Evolutionary conservation across 37 sponge, comb jelly and placozoan genomes (phyloP), one percentile per base, ranked within the genome.

Genomic region (Haliclona indistincta): DNA sequence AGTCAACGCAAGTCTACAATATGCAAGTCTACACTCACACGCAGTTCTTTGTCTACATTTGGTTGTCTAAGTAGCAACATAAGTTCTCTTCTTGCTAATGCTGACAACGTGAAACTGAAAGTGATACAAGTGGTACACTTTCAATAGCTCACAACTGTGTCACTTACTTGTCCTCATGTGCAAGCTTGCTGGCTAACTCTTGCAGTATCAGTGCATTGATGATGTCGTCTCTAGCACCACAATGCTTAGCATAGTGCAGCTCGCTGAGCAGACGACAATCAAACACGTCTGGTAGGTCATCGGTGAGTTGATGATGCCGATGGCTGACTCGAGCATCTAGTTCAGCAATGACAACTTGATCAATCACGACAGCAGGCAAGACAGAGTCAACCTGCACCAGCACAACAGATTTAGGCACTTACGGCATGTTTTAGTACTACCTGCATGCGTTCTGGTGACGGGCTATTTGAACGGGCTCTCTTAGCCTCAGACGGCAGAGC

Each of bases 1-100:
- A 23, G 8, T 61, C 26, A 23, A 23, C 33, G 26, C 37, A 35
- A 22, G 66, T 3, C 4, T 30, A 22, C 35, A 64, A 7, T 4
- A 4, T 2, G 29, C 22, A 5, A 5, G 3, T 1, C 1, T 2
- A 56, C 2, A 43, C 53, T 62, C 52, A 63, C 76, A 39, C 45
- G 28, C 32, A 75, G 22, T 20, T 51, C 38, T 2, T 34, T 8
- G 43, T 61, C 43, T 6, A 75, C 1, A 5, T 43, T 29, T 1
- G 51, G 63, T 3, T 63, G 28, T 26, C 22, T 62, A 0, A 43
- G 17, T 15, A 63, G 32, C 11, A 36, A 33, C n/a, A 79, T 29
- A 37, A 79, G 20, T 43, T 79, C 58, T 44, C 68, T 79, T 39
- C 60, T 32, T 28, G 79, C 79, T 30, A 71, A 52, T 2, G 44